Evolutionary conservation across 37 sponge, comb jelly and placozoan genomes (phyloP), one percentile per base, ranked within the genome.

Genomic region (Hormiphora californensis): DNA sequence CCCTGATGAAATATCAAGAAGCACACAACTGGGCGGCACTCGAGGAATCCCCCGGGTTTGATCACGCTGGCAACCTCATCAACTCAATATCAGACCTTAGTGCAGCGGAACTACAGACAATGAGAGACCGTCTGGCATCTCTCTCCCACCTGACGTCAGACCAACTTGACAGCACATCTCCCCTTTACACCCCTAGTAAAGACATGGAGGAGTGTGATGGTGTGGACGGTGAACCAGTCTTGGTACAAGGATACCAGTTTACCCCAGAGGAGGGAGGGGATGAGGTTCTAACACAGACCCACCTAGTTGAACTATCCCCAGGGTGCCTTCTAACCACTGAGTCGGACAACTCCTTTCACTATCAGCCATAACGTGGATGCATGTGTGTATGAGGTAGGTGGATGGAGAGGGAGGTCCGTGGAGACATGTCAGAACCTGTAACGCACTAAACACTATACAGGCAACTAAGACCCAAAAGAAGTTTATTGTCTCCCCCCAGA

Each of bases 401-500:
- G 17, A 57, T 5, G 23, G 61, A 23, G n/a, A 5, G 7, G 61
- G 4, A 57, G 27, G 17, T 12, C 81, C 81, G 28, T 73, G 81
- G 81, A 21, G 21, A 8, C 81, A 73, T 17, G 5, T 46, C 2
- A 28, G 17, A 11, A 73, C 81, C 5, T 73, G 40, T 46, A 43
- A 73, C 35, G 81, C 81, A 0, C 43, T 73, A n/a, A 73, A 73
- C 81, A 73, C 43, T 43, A 46, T 73, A 22, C 81, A 73, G 27
- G 81, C 81, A 43, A 73, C 81, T 25, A 73, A 73, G 46, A 73
- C 81, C 3, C 81, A 73, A 30, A 73, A 73, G 81, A 73, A 73
- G 81, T 73, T 41, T 40, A 73, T 73, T 7, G 44, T 73, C 5
- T 43, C 81, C 46, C 46, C 40, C 46, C 27, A 4, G 5, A 41